These are phyloP conservation scores for Aegotheles bennettii DNA, from an alignment of 2,113 vertebrate genomes.

Conservation along the genomic window DNA sequence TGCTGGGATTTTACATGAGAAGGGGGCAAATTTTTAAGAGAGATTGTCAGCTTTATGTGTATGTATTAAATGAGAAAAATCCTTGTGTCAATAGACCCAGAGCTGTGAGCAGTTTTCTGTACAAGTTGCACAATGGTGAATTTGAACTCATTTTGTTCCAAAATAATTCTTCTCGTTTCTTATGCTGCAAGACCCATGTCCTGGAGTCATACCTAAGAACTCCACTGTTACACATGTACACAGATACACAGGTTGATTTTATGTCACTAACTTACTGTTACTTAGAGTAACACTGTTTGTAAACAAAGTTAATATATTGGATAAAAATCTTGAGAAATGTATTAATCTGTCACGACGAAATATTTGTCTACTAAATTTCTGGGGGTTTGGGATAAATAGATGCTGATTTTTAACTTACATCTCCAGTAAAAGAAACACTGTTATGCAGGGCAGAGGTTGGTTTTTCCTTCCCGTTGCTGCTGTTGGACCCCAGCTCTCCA, in stretches of 20 bases:
- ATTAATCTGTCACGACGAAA: background rate
- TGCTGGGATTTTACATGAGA: background rate
- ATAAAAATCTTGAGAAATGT: background rate
- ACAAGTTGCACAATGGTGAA: background rate
- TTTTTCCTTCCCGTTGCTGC: background rate
- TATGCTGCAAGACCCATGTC: background rate
- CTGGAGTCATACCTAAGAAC: background rate
- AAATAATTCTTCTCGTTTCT: background rate
- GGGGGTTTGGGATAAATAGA: background rate
- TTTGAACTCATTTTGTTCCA: background rate
- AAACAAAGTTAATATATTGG: conserved; percentile 57
- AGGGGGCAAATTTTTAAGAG: background rate
- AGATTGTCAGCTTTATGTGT: background rate
- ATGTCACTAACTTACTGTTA: background rate
- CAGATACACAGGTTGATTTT: background rate
- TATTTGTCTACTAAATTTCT: background rate
- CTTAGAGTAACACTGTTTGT: background rate
- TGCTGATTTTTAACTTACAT: conserved; percentile 1
- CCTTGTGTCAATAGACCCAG: background rate
- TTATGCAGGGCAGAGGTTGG: background rate
- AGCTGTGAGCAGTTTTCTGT: background rate
- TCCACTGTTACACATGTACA: background rate
- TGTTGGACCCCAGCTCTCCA: background rate
- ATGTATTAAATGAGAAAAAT: background rate
- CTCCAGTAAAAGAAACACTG: conserved; percentile 50